Percentiles rank a stretch among this genome's conserved stretches.
Evolutionary conservation across 37 sponge, comb jelly and placozoan species (phyloP).

Genomic region (Spongilla lacustris): DNA sequence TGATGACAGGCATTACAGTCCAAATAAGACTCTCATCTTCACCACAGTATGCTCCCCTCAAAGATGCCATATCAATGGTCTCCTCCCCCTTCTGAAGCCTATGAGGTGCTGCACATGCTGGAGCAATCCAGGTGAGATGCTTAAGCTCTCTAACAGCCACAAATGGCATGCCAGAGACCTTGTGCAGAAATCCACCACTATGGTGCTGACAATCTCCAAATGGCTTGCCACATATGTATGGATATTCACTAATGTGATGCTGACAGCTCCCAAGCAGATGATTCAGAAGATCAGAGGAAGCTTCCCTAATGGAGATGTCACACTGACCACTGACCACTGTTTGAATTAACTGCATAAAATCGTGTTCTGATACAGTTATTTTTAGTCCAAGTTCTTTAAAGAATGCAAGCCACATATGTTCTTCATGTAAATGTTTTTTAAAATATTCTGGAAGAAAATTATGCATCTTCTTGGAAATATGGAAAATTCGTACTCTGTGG

Average conservation of each 20-base stretch:
- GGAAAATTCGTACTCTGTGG: conserved; percentile 25
- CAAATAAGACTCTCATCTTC: conserved; percentile 22
- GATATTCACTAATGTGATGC: too few relatives aligned
- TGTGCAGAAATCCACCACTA: not conserved
- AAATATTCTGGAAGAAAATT: conserved; percentile 23
- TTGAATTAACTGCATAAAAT: conserved; percentile 23
- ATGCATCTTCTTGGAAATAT: conserved; percentile 15
- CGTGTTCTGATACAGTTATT: not conserved
- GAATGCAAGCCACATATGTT: conserved; percentile 35
- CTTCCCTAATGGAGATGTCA: not conserved
- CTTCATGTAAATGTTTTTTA: not conserved
- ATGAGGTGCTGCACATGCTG: conserved; percentile 5
- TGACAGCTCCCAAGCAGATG: conserved; percentile 51
- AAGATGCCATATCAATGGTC: not conserved
- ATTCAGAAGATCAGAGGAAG: conserved; percentile 31
- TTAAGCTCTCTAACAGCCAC: conserved; percentile 4
- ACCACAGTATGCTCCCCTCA: not conserved
- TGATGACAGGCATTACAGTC: conserved; percentile 63
- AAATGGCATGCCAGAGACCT: conserved; percentile 47
- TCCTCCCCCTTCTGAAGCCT: not conserved
- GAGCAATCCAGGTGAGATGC: conserved; percentile 34
- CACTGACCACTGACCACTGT: not conserved
- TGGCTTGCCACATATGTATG: too few relatives aligned
- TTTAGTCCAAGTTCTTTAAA: conserved; percentile 30
- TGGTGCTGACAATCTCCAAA: conserved; percentile 6